phyloP scores from a whole-genome alignment of 2,797 vertebrate species.

The Hylomyscus alleni region DNA sequence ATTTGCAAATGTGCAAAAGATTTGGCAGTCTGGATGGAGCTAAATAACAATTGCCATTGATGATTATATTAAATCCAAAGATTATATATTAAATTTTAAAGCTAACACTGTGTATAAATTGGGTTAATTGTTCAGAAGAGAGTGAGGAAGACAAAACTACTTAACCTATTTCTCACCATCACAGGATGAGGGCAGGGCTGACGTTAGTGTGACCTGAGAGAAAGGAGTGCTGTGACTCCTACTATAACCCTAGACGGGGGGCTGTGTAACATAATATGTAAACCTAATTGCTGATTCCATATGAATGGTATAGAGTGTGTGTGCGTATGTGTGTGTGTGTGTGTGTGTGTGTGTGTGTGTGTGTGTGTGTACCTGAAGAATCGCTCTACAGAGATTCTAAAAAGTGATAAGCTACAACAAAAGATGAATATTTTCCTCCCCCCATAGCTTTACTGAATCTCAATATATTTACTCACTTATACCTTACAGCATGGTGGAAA shows the following conservation, averaged over 20 bases:
- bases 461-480: neutral
- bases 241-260: neutral
- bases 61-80: constrained; percentile 59
- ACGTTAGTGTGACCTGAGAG: neutral
- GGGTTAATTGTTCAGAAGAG: constrained; percentile 76
- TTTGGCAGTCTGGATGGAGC: constrained; percentile 16
- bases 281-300: neutral
- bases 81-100: constrained; percentile 51
- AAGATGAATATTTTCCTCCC: neutral
- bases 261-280: neutral
- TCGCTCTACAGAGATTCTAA: neutral
- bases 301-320: neutral
- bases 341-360: neutral
- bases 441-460: neutral
- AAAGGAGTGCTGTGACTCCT: neutral
- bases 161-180: constrained; percentile 68
- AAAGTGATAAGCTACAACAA: neutral
- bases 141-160: constrained; percentile 56
- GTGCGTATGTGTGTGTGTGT: neutral
- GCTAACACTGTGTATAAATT: constrained; percentile 65
- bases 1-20: constrained; percentile 32
- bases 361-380: neutral
- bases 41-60: constrained; percentile 55
- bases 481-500: neutral
- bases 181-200: neutral